A percentile compares a stretch with the other conserved stretches of the same genome.
Evolutionary conservation across 2,797 vertebrate species (phyloP).

Genomic region (Silurus lanzhouensis): DNA sequence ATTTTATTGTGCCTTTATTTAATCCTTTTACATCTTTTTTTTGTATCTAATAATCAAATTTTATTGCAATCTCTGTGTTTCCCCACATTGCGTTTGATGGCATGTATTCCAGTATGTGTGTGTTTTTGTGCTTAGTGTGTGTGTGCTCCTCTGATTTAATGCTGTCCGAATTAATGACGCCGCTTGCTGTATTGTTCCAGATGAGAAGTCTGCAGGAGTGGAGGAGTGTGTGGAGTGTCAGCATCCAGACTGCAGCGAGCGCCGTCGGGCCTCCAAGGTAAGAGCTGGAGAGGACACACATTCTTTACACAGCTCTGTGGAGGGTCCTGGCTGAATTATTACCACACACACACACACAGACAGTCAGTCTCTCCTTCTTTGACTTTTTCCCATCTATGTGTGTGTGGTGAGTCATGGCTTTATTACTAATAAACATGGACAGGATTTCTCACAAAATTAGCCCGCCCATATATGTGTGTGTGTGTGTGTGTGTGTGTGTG

Average conservation of each 20-base stretch:
- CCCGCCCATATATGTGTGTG: no score
- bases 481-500: neutral
- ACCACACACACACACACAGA: neutral
- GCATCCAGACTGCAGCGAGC: constrained; percentile 81
- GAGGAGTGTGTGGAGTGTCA: constrained; percentile 84
- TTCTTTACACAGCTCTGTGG: neutral
- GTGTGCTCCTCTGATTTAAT: constrained; percentile 34
- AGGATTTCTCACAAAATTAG: neutral
- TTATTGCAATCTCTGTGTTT: neutral
- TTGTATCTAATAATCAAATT: constrained; percentile 20
- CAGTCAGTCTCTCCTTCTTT: constrained; percentile 2
- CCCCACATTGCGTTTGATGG: neutral
- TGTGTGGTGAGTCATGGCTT: neutral
- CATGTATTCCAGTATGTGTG: neutral
- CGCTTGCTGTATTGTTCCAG: constrained; percentile 70
- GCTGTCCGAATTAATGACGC: constrained; percentile 12
- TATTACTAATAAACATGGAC: constrained; percentile 8
- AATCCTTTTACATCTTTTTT: neutral
- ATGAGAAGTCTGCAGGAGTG: constrained; percentile 78
- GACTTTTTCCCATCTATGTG: constrained; percentile 1
- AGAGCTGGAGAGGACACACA: constrained; percentile 41
- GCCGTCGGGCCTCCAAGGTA: constrained; percentile 85
- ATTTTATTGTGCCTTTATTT: constrained; percentile 6
- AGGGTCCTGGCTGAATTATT: constrained; percentile 22
- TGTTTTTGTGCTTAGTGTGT: neutral